Evolutionary conservation across 2,888 invertebrate species (phyloP).

Genomic region (Drosophila falleni): DNA sequence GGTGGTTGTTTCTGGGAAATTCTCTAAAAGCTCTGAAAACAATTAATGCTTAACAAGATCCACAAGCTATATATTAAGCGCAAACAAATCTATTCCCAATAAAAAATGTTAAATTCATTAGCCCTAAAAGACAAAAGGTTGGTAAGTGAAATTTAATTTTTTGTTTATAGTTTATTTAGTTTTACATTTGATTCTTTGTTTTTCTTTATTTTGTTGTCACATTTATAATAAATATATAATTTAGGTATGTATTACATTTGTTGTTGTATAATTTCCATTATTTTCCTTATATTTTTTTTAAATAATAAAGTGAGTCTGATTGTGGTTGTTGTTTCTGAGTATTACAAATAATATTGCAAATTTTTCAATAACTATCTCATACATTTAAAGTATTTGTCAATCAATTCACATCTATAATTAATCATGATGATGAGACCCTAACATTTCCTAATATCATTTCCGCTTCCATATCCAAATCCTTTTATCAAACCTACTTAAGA

Average conservation of each 20-base stretch:
- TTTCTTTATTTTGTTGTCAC: conserved; percentile 32
- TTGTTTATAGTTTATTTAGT: conserved; percentile 38
- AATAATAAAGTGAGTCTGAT: conserved; percentile 41
- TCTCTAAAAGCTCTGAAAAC: too few species aligned
- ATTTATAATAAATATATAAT: conserved; percentile 55
- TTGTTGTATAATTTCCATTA: conserved; percentile 26
- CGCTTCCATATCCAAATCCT: conserved; percentile 20
- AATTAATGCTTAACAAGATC: not conserved
- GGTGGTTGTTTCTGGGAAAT: too few species aligned
- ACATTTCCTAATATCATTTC: conserved; percentile 17
- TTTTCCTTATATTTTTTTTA: conserved; percentile 3
- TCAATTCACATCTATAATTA: conserved; percentile 36
- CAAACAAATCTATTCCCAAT: not conserved
- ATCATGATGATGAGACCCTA: conserved; percentile 23
- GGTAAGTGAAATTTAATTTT: conserved; percentile 19
- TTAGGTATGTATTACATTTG: conserved; percentile 41
- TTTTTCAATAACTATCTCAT: conserved; percentile 23
- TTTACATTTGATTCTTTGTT: conserved; percentile 44
- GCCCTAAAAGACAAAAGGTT: not conserved
- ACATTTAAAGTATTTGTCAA: conserved; percentile 15
- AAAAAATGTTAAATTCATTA: not conserved
- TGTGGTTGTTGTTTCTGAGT: conserved; percentile 38
- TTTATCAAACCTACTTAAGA: conserved; percentile 53
- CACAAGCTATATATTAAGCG: not conserved
- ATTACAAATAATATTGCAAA: conserved; percentile 66